Percentiles rank a stretch among this genome's conserved stretches.
These are phyloP conservation scores for Rhynchonycteris naso DNA, from an alignment of 2,797 vertebrate genomes.

Conservation along the genomic window DNA sequence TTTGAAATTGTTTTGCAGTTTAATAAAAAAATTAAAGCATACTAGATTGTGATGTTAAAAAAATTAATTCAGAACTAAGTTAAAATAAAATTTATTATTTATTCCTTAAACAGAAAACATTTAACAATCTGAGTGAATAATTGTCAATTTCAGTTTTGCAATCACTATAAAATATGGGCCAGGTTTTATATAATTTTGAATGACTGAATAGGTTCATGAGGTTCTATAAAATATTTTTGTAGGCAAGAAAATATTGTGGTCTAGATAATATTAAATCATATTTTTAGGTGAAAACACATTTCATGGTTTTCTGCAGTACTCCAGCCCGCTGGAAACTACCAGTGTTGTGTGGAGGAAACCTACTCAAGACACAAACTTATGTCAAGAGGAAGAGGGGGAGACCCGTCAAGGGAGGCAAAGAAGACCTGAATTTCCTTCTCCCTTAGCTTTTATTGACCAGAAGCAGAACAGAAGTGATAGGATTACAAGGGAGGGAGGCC, in stretches of 20 bases:
- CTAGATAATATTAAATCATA: not conserved
- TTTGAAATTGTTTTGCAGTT: not conserved
- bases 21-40: not conserved
- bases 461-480: no score
- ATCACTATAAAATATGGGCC: not conserved
- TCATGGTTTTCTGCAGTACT: not conserved
- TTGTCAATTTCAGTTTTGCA: not conserved
- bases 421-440: no score
- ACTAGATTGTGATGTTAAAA: not conserved
- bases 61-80: not conserved
- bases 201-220: not conserved
- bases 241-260: not conserved
- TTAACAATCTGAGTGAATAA: not conserved
- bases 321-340: no score
- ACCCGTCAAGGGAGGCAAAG: no score
- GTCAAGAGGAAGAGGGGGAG: no score
- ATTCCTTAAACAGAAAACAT: not conserved
- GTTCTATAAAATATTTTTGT: not conserved
- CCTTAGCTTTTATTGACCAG: no score
- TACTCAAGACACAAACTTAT: no score
- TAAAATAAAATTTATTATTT: not conserved
- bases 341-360: no score
- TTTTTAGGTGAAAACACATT: not conserved
- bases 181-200: not conserved
- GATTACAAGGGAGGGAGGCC: no score